Evolutionary conservation across 2,797 vertebrate genomes (phyloP), one percentile per base, ranked within the genome.

Genomic region (Cuniculus paca): DNA sequence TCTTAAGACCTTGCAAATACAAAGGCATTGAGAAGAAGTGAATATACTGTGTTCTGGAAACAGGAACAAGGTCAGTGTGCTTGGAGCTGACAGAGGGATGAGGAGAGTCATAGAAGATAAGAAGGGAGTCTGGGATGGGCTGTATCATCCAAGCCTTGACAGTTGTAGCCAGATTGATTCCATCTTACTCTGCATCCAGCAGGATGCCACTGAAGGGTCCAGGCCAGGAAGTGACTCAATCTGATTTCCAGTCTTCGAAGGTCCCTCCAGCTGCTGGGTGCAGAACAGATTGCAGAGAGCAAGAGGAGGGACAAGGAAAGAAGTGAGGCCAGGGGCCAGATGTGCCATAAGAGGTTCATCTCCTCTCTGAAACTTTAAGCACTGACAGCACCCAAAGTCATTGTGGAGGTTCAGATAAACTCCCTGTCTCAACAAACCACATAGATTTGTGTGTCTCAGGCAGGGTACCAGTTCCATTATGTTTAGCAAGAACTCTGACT

Each of bases 181-280:
- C 6, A 0, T 28, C 31, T 52, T 2, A 1, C 50, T 22, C 0
- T 3, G 1, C 70, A 6, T 6, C 52, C n/a, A 36, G 13, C 19
- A 54, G 65, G 65, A 31, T 34, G n/a, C 34, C 28, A 11, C 75
- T 17, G 2, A 84, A 50, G 52, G 54, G 34, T 88, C 88, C 52
- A 26, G 42, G 31, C 31, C 58, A 45, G n/a, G 48, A 42, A 60
- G 36, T 61, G 48, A n/a, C 28, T 36, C 42, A 14, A 16, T 36
- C 52, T 31, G 28, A 84, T 28, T 60, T 79, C 68, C 11, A 39
- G 19, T 74, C 84, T 88, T 36, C 34, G 56, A 36, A 74, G 72
- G 9, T 80, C 24, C 17, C n/a, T 60, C 39, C 45, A 24, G 26
- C 56, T 83, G 19, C 42, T 39, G 10, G 24, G 28, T 68, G 8